phyloP scores from a whole-genome alignment of 2,113 vertebrate genomes.

The Leptosomus discolor region DNA sequence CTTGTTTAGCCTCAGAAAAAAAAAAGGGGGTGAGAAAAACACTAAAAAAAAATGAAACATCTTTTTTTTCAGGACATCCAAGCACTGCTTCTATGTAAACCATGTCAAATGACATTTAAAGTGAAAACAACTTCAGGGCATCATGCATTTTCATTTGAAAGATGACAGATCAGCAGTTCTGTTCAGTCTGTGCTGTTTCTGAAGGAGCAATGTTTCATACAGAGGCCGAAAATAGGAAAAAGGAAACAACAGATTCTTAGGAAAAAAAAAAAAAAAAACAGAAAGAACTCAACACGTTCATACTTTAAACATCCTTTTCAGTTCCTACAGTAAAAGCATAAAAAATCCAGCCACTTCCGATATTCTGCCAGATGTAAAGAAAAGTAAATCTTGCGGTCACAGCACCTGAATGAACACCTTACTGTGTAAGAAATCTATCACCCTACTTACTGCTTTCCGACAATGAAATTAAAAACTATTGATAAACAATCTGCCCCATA shows the following conservation, averaged over 20 bases:
- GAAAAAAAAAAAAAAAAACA: not conserved
- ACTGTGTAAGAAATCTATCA: not conserved
- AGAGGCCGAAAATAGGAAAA: not conserved
- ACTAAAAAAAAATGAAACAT: not conserved
- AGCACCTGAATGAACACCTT: not conserved
- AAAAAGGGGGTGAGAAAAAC: not conserved
- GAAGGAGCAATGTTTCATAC: not conserved
- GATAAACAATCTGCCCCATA: not conserved
- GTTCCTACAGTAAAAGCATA: not conserved
- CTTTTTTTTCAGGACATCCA: not conserved
- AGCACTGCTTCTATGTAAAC: not conserved
- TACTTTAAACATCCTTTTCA: not conserved
- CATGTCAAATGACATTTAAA: conserved; percentile 6
- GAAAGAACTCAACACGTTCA: not conserved
- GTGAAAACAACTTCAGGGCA: conserved; percentile 19
- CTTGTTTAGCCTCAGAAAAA: not conserved
- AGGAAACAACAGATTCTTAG: not conserved
- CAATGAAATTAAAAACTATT: not conserved
- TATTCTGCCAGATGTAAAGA: not conserved
- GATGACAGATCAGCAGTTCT: conserved; percentile 6
- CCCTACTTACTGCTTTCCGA: not conserved
- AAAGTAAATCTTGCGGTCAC: conserved; percentile 14
- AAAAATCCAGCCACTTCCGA: not conserved
- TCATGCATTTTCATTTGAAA: not conserved
- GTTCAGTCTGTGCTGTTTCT: not conserved